These are phyloP conservation scores for Crenichthys baileyi DNA, from an alignment of 2,797 vertebrate genomes.

Conservation along the genomic window DNA sequence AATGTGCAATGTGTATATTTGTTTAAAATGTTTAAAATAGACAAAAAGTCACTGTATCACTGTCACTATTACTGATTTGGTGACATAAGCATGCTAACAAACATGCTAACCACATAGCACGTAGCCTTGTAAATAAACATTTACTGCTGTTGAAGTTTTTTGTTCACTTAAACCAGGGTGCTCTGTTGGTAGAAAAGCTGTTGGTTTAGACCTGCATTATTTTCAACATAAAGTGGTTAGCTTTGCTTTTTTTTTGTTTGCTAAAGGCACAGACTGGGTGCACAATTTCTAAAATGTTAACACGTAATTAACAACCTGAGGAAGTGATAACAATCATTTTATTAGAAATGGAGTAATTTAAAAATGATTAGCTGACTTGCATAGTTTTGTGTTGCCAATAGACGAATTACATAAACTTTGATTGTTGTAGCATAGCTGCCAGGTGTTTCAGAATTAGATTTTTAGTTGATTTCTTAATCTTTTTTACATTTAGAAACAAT, in stretches of 20 bases:
- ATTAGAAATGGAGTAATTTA: neutral
- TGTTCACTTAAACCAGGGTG: neutral
- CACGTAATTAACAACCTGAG: neutral
- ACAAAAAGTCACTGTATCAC: neutral
- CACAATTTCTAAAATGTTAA: neutral
- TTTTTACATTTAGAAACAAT: no score
- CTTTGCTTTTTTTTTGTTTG: neutral
- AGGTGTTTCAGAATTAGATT: no score
- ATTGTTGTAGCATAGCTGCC: neutral
- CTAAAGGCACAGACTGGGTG: neutral
- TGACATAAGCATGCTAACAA: neutral
- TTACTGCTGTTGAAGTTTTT: neutral
- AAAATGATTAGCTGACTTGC: neutral
- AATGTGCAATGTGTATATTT: slow-evolving; percentile 4
- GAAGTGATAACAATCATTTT: neutral
- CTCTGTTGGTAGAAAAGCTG: neutral
- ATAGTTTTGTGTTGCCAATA: neutral
- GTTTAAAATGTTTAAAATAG: neutral
- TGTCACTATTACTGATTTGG: neutral
- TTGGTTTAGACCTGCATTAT: neutral
- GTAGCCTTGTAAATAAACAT: neutral
- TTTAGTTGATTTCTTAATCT: no score
- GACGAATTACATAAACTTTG: neutral
- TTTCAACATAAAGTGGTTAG: neutral
- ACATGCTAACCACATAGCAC: neutral